Base-by-base conservation (phyloP, 2,888 invertebrate genomes). In the Sminthurides aquaticus region DNA sequence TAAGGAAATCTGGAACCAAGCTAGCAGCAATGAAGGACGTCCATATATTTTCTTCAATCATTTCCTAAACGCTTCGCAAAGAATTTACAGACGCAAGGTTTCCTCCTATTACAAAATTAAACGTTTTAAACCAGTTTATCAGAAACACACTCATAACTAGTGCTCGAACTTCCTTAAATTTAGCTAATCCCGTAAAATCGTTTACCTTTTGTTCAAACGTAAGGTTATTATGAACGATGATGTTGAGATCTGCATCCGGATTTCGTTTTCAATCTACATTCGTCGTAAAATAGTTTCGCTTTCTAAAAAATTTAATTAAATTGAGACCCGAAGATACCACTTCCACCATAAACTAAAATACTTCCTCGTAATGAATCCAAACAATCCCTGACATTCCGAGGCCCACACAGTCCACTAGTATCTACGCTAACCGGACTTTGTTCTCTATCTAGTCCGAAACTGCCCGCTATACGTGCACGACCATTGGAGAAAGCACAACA, bases 171-270 rank as follows among this genome's bases (percentile, higher is more conserved):
- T n/a, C n/a, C n/a, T n/a, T n/a, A n/a, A n/a, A n/a, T n/a, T n/a
- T n/a, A n/a, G n/a, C n/a, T n/a, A n/a, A n/a, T n/a, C n/a, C n/a
- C n/a, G n/a, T n/a, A n/a, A n/a, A n/a, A n/a, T n/a, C n/a, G n/a
- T n/a, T n/a, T 62, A 62, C 62, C 62, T 48, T 52, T 55, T 62
- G 62, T 22, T 62, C 62, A 55, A 62, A 62, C 2, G 62, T 62
- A 24, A 62, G 29, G 24, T 62, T 62, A 2, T n/a, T 2, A 28
- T 62, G 54, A 1, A 62, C 28, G 2, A 62, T 22, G 18, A 62
- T 55, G 48, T 62, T 62, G 22, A 62, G 43, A 62, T 62, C 56
- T 1, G 62, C 62, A 24, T 62, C 55, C 3, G 26, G 29, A 27
- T 62, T 62, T n/a, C 29, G 49, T 34, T 62, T 55, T 20, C 28